Evolutionary conservation across 2,888 invertebrate genomes (phyloP).

Genomic region (Microctonus hyperodae): DNA sequence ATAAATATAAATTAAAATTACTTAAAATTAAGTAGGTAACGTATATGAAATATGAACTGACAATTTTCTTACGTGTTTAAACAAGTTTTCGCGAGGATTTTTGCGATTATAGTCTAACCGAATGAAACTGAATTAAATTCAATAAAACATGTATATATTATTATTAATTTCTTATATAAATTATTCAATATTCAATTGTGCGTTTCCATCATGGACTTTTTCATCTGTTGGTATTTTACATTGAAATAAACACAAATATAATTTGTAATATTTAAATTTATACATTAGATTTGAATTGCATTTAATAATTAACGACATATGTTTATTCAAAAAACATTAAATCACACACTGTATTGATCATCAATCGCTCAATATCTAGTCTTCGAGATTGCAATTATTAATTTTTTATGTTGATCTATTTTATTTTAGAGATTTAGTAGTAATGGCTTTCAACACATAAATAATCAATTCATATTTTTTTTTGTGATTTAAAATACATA

Average conservation of each 20-base stretch:
- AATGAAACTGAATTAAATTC: constrained; percentile 7
- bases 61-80: constrained; percentile 47
- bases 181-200: neutral
- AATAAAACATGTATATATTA: neutral
- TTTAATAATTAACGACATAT: neutral
- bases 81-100: constrained; percentile 49
- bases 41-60: constrained; percentile 39
- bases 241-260: neutral
- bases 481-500: neutral
- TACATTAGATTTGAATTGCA: neutral
- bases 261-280: neutral
- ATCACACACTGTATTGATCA: neutral
- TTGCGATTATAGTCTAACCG: constrained; percentile 44
- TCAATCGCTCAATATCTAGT: neutral
- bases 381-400: neutral
- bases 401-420: neutral
- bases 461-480: neutral
- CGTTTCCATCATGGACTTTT: neutral
- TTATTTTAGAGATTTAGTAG: neutral
- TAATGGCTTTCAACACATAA: neutral
- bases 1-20: constrained; percentile 38
- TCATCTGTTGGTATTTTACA: neutral
- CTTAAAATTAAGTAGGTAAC: constrained; percentile 49
- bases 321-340: neutral
- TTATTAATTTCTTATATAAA: neutral